These are phyloP conservation scores for Oenanthe melanoleuca DNA, from an alignment of 2,113 vertebrate genomes.

Conservation along the genomic window DNA sequence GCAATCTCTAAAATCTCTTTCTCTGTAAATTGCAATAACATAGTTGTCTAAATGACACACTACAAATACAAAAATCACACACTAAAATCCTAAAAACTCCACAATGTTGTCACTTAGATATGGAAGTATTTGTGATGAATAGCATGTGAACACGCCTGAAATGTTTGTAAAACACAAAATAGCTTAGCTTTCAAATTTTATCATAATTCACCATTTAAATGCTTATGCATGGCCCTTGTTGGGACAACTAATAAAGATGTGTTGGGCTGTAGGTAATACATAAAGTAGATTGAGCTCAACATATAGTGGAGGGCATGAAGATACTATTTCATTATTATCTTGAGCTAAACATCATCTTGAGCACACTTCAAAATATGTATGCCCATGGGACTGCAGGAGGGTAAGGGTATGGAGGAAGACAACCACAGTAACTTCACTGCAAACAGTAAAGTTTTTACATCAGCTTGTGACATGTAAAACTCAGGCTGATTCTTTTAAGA, in stretches of 20 bases:
- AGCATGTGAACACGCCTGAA: background rate
- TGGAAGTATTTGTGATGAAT: background rate
- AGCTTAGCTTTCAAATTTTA: background rate
- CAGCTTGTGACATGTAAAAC: background rate
- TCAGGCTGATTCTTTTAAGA: background rate
- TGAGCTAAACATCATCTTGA: background rate
- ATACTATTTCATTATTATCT: background rate
- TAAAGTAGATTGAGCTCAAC: background rate
- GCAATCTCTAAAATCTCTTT: background rate
- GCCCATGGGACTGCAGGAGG: accelerated
- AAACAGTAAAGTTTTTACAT: background rate
- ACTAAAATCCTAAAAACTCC: background rate
- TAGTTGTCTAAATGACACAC: background rate
- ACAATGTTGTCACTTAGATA: background rate
- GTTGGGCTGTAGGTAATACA: background rate
- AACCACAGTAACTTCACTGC: background rate
- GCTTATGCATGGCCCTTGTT: background rate
- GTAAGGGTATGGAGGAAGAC: background rate
- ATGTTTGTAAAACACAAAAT: background rate
- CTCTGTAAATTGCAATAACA: background rate
- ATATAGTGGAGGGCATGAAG: background rate
- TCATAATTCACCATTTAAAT: background rate
- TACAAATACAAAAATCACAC: background rate
- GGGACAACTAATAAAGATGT: background rate
- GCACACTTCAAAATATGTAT: background rate